Base-by-base conservation (phyloP, 2,888 invertebrate species). In the Cataglyphis livida region DNA sequence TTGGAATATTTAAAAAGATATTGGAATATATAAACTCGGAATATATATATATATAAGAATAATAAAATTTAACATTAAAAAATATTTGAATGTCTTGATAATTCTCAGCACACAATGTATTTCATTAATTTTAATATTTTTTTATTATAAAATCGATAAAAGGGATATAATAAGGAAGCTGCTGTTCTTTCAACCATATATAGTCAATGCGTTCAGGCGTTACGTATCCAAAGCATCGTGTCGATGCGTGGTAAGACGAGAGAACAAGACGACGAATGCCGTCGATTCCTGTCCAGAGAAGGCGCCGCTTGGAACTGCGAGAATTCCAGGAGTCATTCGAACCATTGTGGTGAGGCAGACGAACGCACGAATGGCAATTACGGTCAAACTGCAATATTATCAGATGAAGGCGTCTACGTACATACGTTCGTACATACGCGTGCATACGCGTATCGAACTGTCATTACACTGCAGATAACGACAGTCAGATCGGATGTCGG, bases 261-360 rank as follows among this genome's bases (percentile, higher is more conserved):
- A 48, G 74, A n/a, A 76, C 70, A 44, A 82, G 62, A 70, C 73
- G 65, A 70, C 51, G 84, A 82, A 87, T 73, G 81, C 38, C 85
- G 82, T 25, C 85, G 88, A 91, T 90, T 89, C 89, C 88, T 88
- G 86, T 78, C 85, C 86, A 35, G 85, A 83, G 89, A 91, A 91
- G 90, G 91, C 90, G 89, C 91, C 88, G 89, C 88, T 66, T 59
- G 74, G 83, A 61, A 89, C 91, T 89, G 90, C 88, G 83, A 84
- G 88, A 89, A 92, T 89, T 88, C 90, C 75, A 48, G 44, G 83
- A 85, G 87, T 91, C 91, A 88, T 59, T 74, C 70, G 61, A 48
- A 65, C 44, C 64, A 83, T 73, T 62, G 79, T 28, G 71, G 38
- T 79, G 70, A 84, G 82, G 85, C 74, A 89, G 88, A 87, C 81